phyloP scores from a whole-genome alignment of 2,113 vertebrate genomes.

The Arvicanthis niloticus region DNA sequence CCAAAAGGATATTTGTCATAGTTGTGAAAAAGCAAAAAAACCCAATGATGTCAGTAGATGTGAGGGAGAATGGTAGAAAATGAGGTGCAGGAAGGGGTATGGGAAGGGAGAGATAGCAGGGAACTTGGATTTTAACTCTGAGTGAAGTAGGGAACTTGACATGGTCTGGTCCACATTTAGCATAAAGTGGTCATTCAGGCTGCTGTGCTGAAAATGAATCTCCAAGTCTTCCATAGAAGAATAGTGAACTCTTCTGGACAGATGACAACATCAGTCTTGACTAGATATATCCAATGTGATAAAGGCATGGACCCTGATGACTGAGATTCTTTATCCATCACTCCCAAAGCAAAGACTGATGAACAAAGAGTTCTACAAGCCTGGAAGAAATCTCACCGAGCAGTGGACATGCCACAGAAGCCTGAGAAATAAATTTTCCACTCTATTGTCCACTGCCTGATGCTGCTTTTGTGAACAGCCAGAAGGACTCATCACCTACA shows the following conservation, averaged over 20 bases:
- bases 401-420: not conserved
- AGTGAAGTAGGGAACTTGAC: not conserved
- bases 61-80: not conserved
- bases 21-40: not conserved
- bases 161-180: not conserved
- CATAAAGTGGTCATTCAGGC: not conserved
- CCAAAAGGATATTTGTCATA: not conserved
- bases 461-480: not conserved
- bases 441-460: too few species aligned
- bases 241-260: not conserved
- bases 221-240: not conserved
- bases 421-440: not conserved
- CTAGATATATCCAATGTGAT: not conserved
- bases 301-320: not conserved
- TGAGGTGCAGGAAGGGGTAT: too few species aligned
- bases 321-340: not conserved
- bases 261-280: not conserved
- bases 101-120: too few species aligned
- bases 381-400: not conserved
- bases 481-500: not conserved
- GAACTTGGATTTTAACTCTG: not conserved
- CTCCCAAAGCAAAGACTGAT: not conserved
- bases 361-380: not conserved
- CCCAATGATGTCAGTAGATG: not conserved
- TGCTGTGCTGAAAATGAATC: too few species aligned